These are phyloP conservation scores for Cebus imitator DNA, from an alignment of 2,113 vertebrate species.

Conservation along the genomic window DNA sequence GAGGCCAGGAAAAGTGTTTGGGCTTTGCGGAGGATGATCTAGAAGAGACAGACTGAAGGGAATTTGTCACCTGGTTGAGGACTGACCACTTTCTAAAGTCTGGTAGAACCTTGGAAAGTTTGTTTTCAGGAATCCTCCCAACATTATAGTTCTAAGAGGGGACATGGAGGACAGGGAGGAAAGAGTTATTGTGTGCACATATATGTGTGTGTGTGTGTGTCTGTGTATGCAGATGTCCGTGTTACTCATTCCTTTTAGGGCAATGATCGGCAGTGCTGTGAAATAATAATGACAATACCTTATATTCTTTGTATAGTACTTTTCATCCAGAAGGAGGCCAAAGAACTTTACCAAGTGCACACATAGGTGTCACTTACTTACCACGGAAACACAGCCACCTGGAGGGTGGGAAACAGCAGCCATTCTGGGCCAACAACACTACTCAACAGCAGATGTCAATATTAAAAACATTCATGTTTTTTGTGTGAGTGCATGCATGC, in stretches of 20 bases:
- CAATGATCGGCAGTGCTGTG: conserved; percentile 22
- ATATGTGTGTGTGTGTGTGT: no score
- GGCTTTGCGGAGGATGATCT: conserved; percentile 57
- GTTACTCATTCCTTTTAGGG: background rate
- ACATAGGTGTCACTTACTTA: conserved; percentile 42
- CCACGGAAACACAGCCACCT: conserved; percentile 23
- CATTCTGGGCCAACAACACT: conserved; percentile 47
- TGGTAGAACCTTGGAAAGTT: conserved; percentile 14
- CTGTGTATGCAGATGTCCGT: background rate
- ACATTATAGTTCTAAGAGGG: background rate
- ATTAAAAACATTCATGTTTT: conserved; percentile 9
- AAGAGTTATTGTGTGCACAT: background rate
- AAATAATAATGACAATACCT: conserved; percentile 40
- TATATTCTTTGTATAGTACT: conserved; percentile 29
- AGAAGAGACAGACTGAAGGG: conserved; percentile 41
- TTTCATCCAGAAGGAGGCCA: conserved; percentile 60
- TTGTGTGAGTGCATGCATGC: background rate
- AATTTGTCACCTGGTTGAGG: background rate
- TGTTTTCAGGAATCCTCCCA: background rate
- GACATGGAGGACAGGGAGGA: background rate
- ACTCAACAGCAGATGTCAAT: conserved; percentile 43
- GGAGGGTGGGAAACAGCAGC: background rate
- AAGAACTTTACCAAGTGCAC: conserved; percentile 58
- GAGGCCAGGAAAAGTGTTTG: conserved; percentile 62
- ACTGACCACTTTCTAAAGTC: conserved; percentile 6